These are phyloP conservation scores for Drosophila atroscutellata DNA, from an alignment of 2,888 invertebrate species.

Conservation along the genomic window DNA sequence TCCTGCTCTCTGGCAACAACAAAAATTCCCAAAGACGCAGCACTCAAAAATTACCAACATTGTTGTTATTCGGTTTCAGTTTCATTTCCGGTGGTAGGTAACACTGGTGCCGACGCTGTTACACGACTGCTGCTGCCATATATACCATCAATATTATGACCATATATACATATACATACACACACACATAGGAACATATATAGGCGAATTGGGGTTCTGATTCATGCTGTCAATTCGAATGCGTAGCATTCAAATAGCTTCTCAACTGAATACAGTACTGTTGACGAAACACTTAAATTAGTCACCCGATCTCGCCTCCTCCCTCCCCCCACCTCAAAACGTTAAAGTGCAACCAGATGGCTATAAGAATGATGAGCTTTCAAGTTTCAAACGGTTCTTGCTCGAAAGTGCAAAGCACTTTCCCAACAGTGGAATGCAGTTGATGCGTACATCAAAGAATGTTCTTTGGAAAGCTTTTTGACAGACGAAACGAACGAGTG, in stretches of 20 bases:
- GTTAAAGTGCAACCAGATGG: constrained; percentile 40
- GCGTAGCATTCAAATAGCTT: constrained; percentile 60
- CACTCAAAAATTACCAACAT: constrained; percentile 50
- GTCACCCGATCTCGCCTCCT: constrained; percentile 14
- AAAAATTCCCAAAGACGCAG: constrained; percentile 41
- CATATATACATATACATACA: constrained; percentile 27
- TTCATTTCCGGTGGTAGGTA: constrained; percentile 76
- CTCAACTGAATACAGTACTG: constrained; percentile 43
- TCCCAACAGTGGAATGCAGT: not conserved
- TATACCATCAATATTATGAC: constrained; percentile 57
- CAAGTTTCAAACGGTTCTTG: constrained; percentile 58
- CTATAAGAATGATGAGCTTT: constrained; percentile 28
- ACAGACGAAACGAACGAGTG: not conserved
- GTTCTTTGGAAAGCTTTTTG: not conserved
- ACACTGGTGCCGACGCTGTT: constrained; percentile 46
- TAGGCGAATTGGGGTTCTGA: constrained; percentile 39
- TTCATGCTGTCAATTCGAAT: constrained; percentile 14
- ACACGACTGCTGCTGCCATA: constrained; percentile 40
- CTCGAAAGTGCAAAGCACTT: not conserved
- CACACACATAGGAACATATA: not conserved
- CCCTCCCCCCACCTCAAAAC: constrained; percentile 4
- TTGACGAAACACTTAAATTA: constrained; percentile 26
- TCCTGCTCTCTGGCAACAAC: constrained; percentile 21
- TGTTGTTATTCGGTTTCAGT: constrained; percentile 62
- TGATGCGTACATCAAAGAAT: not conserved